These are phyloP conservation scores for Tragelaphus strepsiceros DNA, from an alignment of 2,113 vertebrate genomes.

Conservation along the genomic window DNA sequence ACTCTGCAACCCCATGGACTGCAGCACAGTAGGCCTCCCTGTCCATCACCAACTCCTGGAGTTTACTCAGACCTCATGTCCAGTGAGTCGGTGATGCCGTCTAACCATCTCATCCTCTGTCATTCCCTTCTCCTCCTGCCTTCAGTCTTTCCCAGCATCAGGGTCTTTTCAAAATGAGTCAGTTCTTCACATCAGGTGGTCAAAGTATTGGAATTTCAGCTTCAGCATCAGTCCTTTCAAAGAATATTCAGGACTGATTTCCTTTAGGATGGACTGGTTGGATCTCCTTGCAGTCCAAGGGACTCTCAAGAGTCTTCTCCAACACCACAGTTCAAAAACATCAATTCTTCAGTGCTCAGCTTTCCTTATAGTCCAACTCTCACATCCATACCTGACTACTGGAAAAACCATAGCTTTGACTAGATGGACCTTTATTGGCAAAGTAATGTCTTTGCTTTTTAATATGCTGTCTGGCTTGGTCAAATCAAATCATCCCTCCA, in stretches of 20 bases:
- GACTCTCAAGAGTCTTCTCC: background rate
- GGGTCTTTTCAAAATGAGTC: background rate
- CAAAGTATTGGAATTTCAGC: background rate
- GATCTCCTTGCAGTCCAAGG: background rate
- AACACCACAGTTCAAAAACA: background rate
- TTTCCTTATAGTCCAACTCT: background rate
- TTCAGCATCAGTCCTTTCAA: background rate
- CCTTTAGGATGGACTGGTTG: background rate
- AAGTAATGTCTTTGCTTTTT: background rate
- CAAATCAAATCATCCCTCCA: background rate
- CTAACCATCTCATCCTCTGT: background rate
- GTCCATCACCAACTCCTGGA: background rate
- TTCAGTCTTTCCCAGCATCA: background rate
- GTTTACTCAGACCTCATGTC: background rate
- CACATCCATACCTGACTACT: background rate
- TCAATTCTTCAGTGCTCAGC: fast-evolving
- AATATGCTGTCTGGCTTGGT: background rate
- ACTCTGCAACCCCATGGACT: background rate
- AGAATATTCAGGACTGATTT: background rate
- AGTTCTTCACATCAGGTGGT: background rate
- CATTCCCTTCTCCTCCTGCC: background rate
- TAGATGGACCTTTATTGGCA: background rate
- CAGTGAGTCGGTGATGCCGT: background rate
- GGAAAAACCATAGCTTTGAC: background rate
- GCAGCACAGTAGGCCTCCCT: background rate